Evolutionary conservation across 2,888 invertebrate species (phyloP).

Genomic region (Carcina quercana): DNA sequence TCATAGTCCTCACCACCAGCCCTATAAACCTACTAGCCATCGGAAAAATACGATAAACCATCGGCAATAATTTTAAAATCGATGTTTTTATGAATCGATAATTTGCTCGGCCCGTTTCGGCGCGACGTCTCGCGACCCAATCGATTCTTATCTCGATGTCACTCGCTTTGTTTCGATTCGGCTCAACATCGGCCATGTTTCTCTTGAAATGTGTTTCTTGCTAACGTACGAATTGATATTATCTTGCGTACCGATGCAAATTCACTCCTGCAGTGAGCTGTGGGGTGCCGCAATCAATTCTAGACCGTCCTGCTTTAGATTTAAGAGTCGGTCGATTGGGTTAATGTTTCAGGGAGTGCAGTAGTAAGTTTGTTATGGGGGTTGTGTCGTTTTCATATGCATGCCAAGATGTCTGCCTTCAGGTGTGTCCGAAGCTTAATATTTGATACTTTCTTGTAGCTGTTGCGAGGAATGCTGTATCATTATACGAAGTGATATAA

Average conservation of each 20-base stretch:
- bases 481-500: conserved; percentile 35
- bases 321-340: conserved; percentile 18
- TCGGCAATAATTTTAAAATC: conserved; percentile 68
- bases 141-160: conserved; percentile 67
- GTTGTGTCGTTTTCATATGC: conserved; percentile 59
- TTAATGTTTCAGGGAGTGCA: conserved; percentile 16
- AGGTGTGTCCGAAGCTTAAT: conserved; percentile 68
- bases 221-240: conserved; percentile 65
- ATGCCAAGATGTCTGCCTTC: conserved; percentile 59
- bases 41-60: conserved; percentile 58
- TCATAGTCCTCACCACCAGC: not conserved
- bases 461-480: conserved; percentile 34
- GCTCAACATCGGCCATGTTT: conserved; percentile 65
- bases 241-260: conserved; percentile 50
- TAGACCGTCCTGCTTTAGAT: conserved; percentile 21
- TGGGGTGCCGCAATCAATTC: conserved; percentile 22
- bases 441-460: conserved; percentile 71
- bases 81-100: conserved; percentile 75
- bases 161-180: conserved; percentile 72
- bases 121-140: conserved; percentile 67
- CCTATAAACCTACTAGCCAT: conserved; percentile 18
- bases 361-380: conserved; percentile 24
- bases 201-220: conserved; percentile 73
- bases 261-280: conserved; percentile 29
- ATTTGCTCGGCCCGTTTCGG: conserved; percentile 70